Evolutionary conservation across 2,113 vertebrate genomes (phyloP).

Genomic region (Pongo abelii): DNA sequence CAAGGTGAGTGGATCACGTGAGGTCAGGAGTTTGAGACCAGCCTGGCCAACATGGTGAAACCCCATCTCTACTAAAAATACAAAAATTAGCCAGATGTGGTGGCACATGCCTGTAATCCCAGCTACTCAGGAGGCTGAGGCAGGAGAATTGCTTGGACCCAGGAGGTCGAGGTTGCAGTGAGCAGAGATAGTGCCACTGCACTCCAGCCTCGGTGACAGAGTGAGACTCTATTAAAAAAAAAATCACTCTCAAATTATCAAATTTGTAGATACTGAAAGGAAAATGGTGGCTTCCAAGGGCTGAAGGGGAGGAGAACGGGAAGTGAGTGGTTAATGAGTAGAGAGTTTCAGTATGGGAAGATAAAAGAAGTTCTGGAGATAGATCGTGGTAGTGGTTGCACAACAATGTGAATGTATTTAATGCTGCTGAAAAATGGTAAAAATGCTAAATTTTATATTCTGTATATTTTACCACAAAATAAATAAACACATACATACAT

Average conservation of each 20-base stretch:
- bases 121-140: too few species aligned
- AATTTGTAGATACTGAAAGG: background rate
- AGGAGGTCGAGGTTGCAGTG: too few species aligned
- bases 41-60: too few species aligned
- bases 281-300: background rate
- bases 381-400: background rate
- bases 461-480: background rate
- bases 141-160: too few species aligned
- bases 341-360: background rate
- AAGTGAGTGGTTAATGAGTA: background rate
- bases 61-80: too few species aligned
- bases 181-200: too few species aligned
- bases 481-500: background rate
- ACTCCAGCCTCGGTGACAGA: too few species aligned
- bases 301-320: background rate
- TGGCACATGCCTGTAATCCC: too few species aligned
- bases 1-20: too few species aligned
- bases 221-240: background rate
- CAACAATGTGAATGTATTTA: background rate
- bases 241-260: slow-evolving; percentile 45
- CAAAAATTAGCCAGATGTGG: too few species aligned
- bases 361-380: background rate
- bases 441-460: background rate
- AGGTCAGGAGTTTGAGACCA: too few species aligned
- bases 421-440: background rate